Evolutionary conservation across 2,797 vertebrate genomes (phyloP).

Genomic region (Brachyalestes nurse): DNA sequence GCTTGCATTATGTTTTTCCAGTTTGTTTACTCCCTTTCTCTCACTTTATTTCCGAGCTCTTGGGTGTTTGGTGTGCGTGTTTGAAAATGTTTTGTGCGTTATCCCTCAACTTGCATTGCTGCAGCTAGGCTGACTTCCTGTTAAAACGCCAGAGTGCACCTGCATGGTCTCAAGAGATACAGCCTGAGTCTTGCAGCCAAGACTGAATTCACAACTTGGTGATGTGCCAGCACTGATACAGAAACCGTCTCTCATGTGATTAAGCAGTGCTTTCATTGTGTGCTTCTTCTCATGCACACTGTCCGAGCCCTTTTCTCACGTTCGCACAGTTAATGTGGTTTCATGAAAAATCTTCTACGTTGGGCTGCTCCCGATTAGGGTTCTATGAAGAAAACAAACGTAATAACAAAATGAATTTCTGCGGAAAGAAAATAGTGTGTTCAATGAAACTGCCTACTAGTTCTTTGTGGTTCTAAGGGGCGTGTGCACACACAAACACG

Average conservation of each 20-base stretch:
- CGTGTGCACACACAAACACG: neutral
- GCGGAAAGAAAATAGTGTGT: neutral
- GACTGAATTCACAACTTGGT: constrained; percentile 27
- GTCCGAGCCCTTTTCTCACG: neutral
- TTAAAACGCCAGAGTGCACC: constrained; percentile 35
- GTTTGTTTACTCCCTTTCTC: neutral
- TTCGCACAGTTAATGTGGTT: no score
- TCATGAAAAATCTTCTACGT: neutral
- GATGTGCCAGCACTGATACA: constrained; percentile 13
- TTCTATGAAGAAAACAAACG: no score
- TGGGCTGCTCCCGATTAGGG: no score
- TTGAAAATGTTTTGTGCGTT: neutral
- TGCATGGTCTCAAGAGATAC: constrained; percentile 38
- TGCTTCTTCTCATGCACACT: neutral
- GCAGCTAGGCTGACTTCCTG: constrained; percentile 45
- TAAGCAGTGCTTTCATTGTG: constrained; percentile 6
- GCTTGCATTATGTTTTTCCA: neutral
- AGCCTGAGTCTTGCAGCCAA: neutral
- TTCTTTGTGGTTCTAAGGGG: constrained; percentile 30
- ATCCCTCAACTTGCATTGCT: constrained; percentile 26
- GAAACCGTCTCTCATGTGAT: constrained; percentile 25
- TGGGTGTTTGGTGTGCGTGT: neutral
- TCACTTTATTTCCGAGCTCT: neutral
- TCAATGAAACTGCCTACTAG: constrained; percentile 10
- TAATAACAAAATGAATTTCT: no score